Evolutionary conservation across 2,888 invertebrate genomes (phyloP).

Genomic region (Anaspis maculata): DNA sequence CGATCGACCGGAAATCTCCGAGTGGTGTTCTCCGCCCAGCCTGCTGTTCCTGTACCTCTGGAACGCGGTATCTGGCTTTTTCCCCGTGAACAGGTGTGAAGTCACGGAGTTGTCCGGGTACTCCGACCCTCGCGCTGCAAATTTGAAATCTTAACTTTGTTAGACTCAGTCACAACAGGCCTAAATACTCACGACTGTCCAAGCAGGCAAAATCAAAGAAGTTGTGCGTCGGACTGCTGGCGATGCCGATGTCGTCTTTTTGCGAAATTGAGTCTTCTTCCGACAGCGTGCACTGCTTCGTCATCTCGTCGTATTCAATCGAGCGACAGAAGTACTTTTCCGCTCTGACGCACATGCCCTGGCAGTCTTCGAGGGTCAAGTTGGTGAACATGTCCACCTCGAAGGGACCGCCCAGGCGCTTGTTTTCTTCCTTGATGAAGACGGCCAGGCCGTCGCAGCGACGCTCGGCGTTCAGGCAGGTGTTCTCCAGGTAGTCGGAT

Average conservation of each 20-base stretch:
- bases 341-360: constrained; percentile 76
- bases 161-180: constrained; percentile 1
- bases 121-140: constrained; percentile 78
- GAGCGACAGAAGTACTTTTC: constrained; percentile 87
- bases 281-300: constrained; percentile 77
- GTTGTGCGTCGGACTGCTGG: constrained; percentile 77
- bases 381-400: constrained; percentile 83
- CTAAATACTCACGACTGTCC: constrained; percentile 70
- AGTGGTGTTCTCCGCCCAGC: constrained; percentile 80
- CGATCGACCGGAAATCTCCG: constrained; percentile 80
- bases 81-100: constrained; percentile 74
- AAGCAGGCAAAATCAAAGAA: constrained; percentile 84
- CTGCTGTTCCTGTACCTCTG: constrained; percentile 79
- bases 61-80: constrained; percentile 80
- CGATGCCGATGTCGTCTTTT: constrained; percentile 78
- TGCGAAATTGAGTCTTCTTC: constrained; percentile 88
- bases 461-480: constrained; percentile 78
- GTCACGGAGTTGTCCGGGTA: constrained; percentile 82
- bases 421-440: constrained; percentile 85
- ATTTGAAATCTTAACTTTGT: constrained; percentile 15
- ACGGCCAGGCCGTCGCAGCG: constrained; percentile 81
- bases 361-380: constrained; percentile 80
- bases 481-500: constrained; percentile 85
- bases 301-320: constrained; percentile 81
- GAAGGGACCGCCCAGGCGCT: constrained; percentile 78